Percentiles rank a stretch among this genome's conserved stretches.
phyloP scores from a whole-genome alignment of 2,888 invertebrate genomes.

The Halocaridina rubra region DNA sequence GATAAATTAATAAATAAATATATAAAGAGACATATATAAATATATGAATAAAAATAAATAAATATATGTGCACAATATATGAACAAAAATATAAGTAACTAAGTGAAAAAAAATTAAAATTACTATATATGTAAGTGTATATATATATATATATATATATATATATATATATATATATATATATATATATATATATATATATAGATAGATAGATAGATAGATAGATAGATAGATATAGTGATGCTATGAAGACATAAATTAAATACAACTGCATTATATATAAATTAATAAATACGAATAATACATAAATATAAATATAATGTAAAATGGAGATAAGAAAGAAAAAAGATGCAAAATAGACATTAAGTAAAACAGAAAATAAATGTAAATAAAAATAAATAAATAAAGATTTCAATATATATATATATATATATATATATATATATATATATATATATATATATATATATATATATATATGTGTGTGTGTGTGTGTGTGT shows the following conservation, averaged over 20 bases:
- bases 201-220: too few species aligned
- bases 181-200: constrained; percentile 1
- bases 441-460: background rate
- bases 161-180: constrained; percentile 2
- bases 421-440: background rate
- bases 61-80: too few species aligned
- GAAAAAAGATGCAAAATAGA: background rate
- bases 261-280: too few species aligned
- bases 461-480: constrained; percentile 5
- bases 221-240: too few species aligned
- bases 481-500: background rate
- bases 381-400: background rate
- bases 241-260: too few species aligned
- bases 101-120: background rate
- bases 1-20: too few species aligned
- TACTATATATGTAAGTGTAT: too few species aligned
- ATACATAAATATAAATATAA: too few species aligned
- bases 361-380: background rate
- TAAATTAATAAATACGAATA: too few species aligned
- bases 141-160: background rate
- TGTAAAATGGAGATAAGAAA: too few species aligned
- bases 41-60: too few species aligned
- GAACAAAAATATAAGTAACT: background rate
- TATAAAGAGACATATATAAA: too few species aligned
- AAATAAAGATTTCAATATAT: background rate